Conservation (phyloP, 2,888 invertebrate species). For the Blera fallax region DNA sequence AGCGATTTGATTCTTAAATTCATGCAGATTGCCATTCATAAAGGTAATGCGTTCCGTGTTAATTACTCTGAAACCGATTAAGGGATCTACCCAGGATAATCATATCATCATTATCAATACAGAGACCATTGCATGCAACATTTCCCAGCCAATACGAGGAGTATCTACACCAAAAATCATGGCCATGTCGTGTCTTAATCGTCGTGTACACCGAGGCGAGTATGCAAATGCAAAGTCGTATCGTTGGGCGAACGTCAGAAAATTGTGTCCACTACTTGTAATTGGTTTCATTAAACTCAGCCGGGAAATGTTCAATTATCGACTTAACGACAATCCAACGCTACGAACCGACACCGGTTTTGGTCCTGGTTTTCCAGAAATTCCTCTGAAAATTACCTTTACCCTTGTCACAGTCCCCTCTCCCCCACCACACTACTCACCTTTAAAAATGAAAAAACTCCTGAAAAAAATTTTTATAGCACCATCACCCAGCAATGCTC, state of each 20-base stretch:
- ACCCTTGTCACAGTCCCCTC: not conserved
- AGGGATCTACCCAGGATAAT: constrained; percentile 72
- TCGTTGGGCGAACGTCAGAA: constrained; percentile 57
- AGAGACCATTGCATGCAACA: constrained; percentile 35
- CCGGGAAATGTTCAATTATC: constrained; percentile 72
- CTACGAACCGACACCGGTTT: constrained; percentile 31
- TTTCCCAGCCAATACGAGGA: constrained; percentile 7
- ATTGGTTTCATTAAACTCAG: constrained; percentile 74
- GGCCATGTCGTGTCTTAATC: constrained; percentile 55
- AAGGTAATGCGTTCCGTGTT: constrained; percentile 64
- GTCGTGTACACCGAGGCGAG: constrained; percentile 28
- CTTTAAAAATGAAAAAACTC: not conserved
- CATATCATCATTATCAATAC: constrained; percentile 72
- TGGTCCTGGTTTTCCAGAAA: constrained; percentile 34
- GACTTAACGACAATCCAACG: constrained; percentile 73
- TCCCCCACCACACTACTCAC: not conserved
- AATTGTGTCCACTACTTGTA: constrained; percentile 73
- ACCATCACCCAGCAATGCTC: not conserved
- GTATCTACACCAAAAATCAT: not conserved
- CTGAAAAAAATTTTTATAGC: constrained; percentile 35
- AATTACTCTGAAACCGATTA: constrained; percentile 71
- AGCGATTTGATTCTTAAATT: constrained; percentile 68
- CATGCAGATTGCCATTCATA: constrained; percentile 67
- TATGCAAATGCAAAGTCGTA: constrained; percentile 68
- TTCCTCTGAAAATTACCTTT: constrained; percentile 52